A percentile compares a stretch with the other conserved stretches of the same genome.
Evolutionary conservation across 2,888 invertebrate species (phyloP).

Genomic region (Crepidodera aurea): DNA sequence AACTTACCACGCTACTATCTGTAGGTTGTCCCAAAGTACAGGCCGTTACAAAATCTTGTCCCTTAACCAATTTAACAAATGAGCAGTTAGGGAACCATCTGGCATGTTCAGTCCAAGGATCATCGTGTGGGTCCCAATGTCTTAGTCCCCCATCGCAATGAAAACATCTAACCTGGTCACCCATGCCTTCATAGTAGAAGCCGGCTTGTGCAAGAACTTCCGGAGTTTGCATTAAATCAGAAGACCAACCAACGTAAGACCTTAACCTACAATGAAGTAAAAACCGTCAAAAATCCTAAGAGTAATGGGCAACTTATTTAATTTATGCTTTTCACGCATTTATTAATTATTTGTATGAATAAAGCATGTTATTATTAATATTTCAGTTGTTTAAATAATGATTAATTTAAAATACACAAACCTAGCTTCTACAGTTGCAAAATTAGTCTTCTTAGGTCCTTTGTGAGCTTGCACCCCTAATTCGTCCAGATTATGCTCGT

Average conservation of each 20-base stretch:
- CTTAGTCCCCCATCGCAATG: constrained; percentile 93
- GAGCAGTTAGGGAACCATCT: constrained; percentile 92
- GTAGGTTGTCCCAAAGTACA: constrained; percentile 54
- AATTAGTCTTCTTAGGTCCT: constrained; percentile 72
- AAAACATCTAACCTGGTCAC: constrained; percentile 88
- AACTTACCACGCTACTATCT: constrained; percentile 37
- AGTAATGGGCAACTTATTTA: too few relatives aligned
- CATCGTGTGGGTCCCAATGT: constrained; percentile 89
- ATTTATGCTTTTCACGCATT: too few relatives aligned
- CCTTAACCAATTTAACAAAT: constrained; percentile 82
- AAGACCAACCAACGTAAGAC: constrained; percentile 82
- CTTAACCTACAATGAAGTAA: constrained; percentile 58
- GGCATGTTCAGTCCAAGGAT: constrained; percentile 94
- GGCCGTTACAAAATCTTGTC: constrained; percentile 76
- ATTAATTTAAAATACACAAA: too few relatives aligned
- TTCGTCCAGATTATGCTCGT: constrained; percentile 63
- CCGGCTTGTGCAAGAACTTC: constrained; percentile 84
- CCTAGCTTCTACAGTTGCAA: constrained; percentile 74
- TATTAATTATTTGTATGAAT: too few relatives aligned
- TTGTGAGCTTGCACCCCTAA: constrained; percentile 69
- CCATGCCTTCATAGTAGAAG: constrained; percentile 82
- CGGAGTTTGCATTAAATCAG: constrained; percentile 76
- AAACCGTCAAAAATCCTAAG: too few relatives aligned
- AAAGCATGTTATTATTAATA: too few relatives aligned
- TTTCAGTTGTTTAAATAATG: too few relatives aligned